Evolutionary conservation across 2,888 invertebrate species (phyloP), one percentile per base, ranked within the genome.

Genomic region (Oegoconia quadripuncta): DNA sequence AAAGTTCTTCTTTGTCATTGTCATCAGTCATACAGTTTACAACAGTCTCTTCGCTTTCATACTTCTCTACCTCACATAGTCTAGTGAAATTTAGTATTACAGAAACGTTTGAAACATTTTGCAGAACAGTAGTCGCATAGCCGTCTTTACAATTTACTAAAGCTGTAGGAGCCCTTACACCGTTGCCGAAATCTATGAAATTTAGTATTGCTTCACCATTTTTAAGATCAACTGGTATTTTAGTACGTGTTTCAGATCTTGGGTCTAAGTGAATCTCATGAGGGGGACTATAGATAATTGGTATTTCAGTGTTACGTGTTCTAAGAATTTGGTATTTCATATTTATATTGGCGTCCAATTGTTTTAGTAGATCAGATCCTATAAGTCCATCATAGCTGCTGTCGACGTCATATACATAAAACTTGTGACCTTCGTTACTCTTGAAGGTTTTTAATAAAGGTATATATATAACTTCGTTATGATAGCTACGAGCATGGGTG

Each of bases 321-420:
- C 27, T 40, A 13, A 31, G 25, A 11, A 31, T 35, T 15, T 31
- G 35, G 27, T 30, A 39, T 17, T 29, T 34, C 18, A 34, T 42
- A 11, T 42, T 36, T 9, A 39, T 39, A 7, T 32, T 42, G 15
- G 48, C 48, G 1, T 36, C 29, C 26, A 47, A 18, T 27, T 44
- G 37, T 34, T 44, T 41, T 12, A 48, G 30, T 35, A 48, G 22
- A 11, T 52, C 44, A 12, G 30, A 39, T 6, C 49, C 49, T 30
- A 52, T 49, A 7, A 48, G 18, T 17, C 48, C 45, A 31, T 43
- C 52, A n/a, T 46, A 48, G 8, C 34, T 14, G 11, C 26, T 14
- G 11, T 50, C 50, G 12, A 52, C 44, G 7, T 40, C 26, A 35
- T 50, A 50, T 7, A 37, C 15, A 31, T 50, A 48, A 44, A 50